These are phyloP conservation scores for Drosophila aff. DNA, from an alignment of 1,140 invertebrate species.

Conservation along the genomic window DNA sequence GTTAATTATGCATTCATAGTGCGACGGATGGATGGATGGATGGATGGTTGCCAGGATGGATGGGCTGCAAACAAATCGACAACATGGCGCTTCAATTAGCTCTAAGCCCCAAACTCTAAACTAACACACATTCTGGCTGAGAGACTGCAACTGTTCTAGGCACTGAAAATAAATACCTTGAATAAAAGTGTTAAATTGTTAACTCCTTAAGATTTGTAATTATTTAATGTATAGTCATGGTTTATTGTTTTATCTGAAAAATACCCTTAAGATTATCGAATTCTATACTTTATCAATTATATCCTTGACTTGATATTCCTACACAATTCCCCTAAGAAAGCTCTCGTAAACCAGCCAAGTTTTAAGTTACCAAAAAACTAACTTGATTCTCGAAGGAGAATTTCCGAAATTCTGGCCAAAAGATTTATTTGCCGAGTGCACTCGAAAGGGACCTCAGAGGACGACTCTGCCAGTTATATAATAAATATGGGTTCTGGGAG, in stretches of 20 bases:
- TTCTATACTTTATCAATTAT: neutral
- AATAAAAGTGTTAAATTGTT: neutral
- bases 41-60: slow-evolving; percentile 1
- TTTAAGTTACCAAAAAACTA: neutral
- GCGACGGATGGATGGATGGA: slow-evolving; percentile 19
- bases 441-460: slow-evolving; percentile 21
- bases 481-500: slow-evolving; percentile 11
- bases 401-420: neutral
- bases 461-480: slow-evolving; percentile 16
- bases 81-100: slow-evolving; percentile 72
- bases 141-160: slow-evolving; percentile 4
- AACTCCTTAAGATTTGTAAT: too few relatives aligned
- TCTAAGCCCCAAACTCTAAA: slow-evolving; percentile 13
- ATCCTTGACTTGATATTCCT: neutral
- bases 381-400: neutral
- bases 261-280: neutral
- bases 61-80: slow-evolving; percentile 56
- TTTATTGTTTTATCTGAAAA: too few relatives aligned
- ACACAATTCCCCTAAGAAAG: neutral
- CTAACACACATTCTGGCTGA: slow-evolving; percentile 8
- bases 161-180: neutral
- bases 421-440: slow-evolving; percentile 14
- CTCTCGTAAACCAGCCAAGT: neutral
- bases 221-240: too few relatives aligned
- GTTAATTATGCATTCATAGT: slow-evolving; percentile 77